Base-by-base conservation (phyloP, 2,797 vertebrate species). In the Sternarchorhynchus goeldii region DNA sequence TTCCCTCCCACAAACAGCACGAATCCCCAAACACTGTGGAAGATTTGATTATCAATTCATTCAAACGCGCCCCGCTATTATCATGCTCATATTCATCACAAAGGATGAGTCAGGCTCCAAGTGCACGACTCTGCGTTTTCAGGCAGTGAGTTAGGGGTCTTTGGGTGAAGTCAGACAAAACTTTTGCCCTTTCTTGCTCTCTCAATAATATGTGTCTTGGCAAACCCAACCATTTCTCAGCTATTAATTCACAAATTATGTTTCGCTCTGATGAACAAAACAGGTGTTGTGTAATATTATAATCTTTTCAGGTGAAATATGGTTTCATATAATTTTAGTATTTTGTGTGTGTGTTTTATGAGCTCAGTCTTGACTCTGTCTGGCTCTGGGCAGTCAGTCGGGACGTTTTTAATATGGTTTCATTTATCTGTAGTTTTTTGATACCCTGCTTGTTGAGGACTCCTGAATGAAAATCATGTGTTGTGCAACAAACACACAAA, bases 1-100 rank as follows among this genome's bases (percentile, higher is more conserved):
- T 76, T 81, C 60, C 79, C 79, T 81, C 73, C 79, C 79, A 81
- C 79, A 65, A 81, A 66, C 73, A 20, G 25, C 67, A 70, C 45
- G n/a, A 70, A 29, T 29, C 14, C 25, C 39, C 39, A 29, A 53
- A 55, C 2, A 1, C 50, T 53, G 67, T 17, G 29, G 67, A 70
- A 16, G 73, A 75, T 72, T 81, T 81, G 73, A 81, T 76, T 69
- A 76, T 66, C 50, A 6, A 29, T 56, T 71, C 67, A 72, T 76
- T 81, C 67, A 72, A 59, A 76, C n/a, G 67, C 10, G 67, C 25
- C 67, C 45, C 29, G 12, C 29, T 60, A 76, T 81, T 36, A 16
- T 56, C 6, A 25, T 72, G 65, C 70, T 70, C 31, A 68, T 70
- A 69, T 78, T 58, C 57, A 80, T 68, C 78, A 66, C 59, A 72